phyloP scores from a whole-genome alignment of 2,113 vertebrate species.

The Isichthys henryi region DNA sequence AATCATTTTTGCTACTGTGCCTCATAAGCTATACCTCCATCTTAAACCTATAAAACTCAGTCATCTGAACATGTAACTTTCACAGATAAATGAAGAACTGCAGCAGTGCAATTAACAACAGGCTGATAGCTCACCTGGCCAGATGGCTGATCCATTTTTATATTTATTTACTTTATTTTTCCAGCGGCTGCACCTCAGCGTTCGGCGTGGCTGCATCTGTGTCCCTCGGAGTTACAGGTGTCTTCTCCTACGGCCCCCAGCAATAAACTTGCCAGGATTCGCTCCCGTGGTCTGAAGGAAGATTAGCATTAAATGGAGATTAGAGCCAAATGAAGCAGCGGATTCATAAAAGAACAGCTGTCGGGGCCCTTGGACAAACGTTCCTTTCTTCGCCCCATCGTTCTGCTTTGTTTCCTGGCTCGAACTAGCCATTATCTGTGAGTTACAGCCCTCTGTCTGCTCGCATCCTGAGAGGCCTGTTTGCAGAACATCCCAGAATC shows the following conservation, averaged over 20 bases:
- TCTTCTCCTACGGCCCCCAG: not conserved
- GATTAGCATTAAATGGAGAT: slow-evolving; percentile 9
- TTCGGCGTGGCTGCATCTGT: not conserved
- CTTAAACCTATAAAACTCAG: not conserved
- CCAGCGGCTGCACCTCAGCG: not conserved
- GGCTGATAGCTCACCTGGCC: not conserved
- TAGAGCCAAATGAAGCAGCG: not conserved
- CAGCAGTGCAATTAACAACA: not conserved
- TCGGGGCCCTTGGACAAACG: not conserved
- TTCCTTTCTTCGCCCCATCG: not conserved
- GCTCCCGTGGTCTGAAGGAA: not conserved
- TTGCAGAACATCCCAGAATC: not conserved
- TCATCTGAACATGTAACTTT: not conserved
- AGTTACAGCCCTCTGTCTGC: not conserved
- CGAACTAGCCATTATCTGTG: not conserved
- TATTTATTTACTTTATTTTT: not conserved
- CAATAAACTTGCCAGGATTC: not conserved
- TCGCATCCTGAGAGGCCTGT: not conserved
- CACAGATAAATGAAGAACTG: not conserved
- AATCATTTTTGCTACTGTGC: not conserved
- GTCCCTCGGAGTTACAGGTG: not conserved
- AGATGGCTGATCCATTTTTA: not conserved
- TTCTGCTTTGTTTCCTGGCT: not conserved
- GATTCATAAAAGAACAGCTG: slow-evolving; percentile 5
- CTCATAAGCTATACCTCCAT: not conserved